phyloP scores from a whole-genome alignment of 2,797 vertebrate genomes.

The Myripristis jacobus region DNA sequence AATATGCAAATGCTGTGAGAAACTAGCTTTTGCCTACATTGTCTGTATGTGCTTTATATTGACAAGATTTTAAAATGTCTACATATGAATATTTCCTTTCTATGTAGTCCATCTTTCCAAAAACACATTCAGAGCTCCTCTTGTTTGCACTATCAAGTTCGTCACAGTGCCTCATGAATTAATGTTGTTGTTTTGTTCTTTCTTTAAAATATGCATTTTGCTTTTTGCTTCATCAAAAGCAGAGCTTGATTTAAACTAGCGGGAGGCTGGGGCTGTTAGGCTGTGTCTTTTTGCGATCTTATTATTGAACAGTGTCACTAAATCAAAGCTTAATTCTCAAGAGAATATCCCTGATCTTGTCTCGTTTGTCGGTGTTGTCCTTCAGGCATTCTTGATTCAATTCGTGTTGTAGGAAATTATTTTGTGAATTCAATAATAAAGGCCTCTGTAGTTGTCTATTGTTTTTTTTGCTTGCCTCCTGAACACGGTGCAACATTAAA shows the following conservation, averaged over 20 bases:
- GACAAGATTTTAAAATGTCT: no score
- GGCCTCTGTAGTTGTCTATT: neutral
- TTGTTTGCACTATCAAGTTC: no score
- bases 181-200: no score
- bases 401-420: no score
- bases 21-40: neutral
- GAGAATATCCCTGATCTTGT: neutral
- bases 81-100: no score
- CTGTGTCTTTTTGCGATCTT: neutral
- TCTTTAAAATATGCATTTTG: neutral
- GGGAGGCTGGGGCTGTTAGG: neutral
- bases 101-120: no score
- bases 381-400: neutral
- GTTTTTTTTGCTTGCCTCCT: slow-evolving; percentile 25
- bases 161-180: no score
- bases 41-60: no score
- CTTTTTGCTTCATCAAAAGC: neutral
- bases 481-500: slow-evolving; percentile 1
- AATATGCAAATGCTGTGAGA: neutral
- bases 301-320: neutral
- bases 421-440: no score
- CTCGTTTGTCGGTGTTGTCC: neutral
- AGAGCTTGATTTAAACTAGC: neutral
- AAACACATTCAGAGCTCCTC: no score
- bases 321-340: slow-evolving; percentile 10